Conservation (phyloP, 2,888 invertebrate genomes). For the Caenorhabditis afra region DNA sequence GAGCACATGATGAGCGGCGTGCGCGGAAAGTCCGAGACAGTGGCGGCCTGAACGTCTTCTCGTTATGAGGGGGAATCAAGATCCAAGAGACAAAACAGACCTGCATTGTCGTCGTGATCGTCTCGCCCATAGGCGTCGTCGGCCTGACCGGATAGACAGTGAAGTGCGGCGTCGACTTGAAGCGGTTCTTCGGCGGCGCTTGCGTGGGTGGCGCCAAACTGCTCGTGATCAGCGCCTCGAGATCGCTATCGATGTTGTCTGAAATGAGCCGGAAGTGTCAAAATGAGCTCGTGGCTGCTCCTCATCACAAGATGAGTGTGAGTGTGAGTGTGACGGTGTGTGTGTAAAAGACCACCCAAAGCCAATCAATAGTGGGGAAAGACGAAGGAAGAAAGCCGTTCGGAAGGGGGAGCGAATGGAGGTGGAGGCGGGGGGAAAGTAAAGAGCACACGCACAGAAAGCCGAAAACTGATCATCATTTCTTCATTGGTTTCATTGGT, state of each 20-base stretch:
- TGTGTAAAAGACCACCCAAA: too few relatives aligned
- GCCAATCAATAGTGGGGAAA: constrained; percentile 6
- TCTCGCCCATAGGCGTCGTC: constrained; percentile 77
- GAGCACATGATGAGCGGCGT: constrained; percentile 74
- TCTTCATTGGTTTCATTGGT: not conserved
- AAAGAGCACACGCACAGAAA: constrained; percentile 1
- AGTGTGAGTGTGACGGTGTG: too few relatives aligned
- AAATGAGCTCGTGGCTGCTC: too few relatives aligned
- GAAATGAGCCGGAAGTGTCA: too few relatives aligned
- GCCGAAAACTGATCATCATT: not conserved
- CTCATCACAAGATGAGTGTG: too few relatives aligned
- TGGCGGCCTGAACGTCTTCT: constrained; percentile 53
- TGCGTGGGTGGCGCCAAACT: constrained; percentile 27
- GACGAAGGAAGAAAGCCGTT: constrained; percentile 21
- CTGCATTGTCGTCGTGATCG: constrained; percentile 72
- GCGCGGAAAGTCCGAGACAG: constrained; percentile 70
- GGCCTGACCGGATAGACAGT: constrained; percentile 75
- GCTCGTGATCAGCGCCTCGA: constrained; percentile 49
- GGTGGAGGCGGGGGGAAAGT: not conserved
- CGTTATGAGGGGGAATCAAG: too few relatives aligned
- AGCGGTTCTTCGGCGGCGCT: constrained; percentile 19
- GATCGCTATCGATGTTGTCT: constrained; percentile 37
- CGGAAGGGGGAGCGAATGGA: not conserved
- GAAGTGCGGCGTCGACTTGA: constrained; percentile 66
- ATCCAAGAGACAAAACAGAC: constrained; percentile 46